A percentile compares a stretch with the other conserved stretches of the same genome.
Conservation (phyloP, 2,888 invertebrate species). For the Tinea pellionella region DNA sequence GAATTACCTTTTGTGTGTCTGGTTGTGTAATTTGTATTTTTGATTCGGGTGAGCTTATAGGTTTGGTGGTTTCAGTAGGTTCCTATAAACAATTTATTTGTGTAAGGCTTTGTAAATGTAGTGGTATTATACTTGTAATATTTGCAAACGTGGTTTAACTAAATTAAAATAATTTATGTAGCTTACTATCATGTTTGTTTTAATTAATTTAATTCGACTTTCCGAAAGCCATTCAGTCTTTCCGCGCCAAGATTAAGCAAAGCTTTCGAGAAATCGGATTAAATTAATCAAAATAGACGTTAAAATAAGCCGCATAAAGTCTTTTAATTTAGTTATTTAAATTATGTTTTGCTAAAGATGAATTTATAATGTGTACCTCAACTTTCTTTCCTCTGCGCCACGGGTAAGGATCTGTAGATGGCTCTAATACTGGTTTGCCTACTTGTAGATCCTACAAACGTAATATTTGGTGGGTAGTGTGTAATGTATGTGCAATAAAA, state of each 20-base stretch:
- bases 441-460: not conserved
- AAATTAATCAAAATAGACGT: too few species aligned
- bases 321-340: not conserved
- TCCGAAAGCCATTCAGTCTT: too few species aligned
- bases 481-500: not conserved
- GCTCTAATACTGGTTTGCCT: not conserved
- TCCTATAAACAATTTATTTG: not conserved
- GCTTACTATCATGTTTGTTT: too few species aligned
- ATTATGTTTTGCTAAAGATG: not conserved
- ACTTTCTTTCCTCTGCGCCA: constrained; percentile 28
- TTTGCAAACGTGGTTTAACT: too few species aligned
- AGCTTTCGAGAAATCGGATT: too few species aligned
- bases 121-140: too few species aligned
- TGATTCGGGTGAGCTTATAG: not conserved
- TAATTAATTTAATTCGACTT: too few species aligned
- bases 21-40: not conserved
- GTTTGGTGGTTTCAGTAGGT: not conserved
- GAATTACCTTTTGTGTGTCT: not conserved
- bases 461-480: not conserved
- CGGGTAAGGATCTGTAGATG: not conserved
- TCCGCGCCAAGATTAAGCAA: too few species aligned
- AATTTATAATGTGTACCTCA: not conserved
- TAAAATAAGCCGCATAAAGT: too few species aligned
- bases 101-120: not conserved
- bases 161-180: too few species aligned